These are phyloP conservation scores for Heterohyrax brucei DNA, from an alignment of 2,797 vertebrate genomes.

Conservation along the genomic window DNA sequence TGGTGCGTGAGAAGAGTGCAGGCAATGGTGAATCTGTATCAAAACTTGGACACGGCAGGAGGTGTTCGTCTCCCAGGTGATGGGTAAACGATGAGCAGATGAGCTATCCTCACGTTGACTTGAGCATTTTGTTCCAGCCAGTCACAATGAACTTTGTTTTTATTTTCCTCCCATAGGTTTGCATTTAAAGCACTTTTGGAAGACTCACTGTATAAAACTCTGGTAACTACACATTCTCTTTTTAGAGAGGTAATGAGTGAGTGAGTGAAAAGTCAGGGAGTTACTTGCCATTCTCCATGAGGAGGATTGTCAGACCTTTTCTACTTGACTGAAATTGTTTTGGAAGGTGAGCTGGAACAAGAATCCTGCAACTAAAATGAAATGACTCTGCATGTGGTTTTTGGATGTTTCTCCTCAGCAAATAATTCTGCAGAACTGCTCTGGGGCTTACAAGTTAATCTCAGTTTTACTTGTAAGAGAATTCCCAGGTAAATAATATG, in stretches of 20 bases:
- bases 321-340: constrained; percentile 78
- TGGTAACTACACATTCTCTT: constrained; percentile 84
- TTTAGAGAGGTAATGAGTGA: constrained; percentile 82
- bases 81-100: constrained; percentile 90
- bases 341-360: constrained; percentile 73
- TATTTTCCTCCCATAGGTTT: constrained; percentile 89
- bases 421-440: constrained; percentile 69
- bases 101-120: constrained; percentile 89
- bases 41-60: constrained; percentile 88
- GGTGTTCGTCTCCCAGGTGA: constrained; percentile 90
- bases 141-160: constrained; percentile 92
- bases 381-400: neutral
- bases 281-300: constrained; percentile 70
- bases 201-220: constrained; percentile 88
- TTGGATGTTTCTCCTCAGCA: neutral
- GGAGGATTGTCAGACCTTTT: constrained; percentile 60
- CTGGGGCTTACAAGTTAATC: constrained; percentile 37
- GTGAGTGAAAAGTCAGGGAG: constrained; percentile 79
- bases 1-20: constrained; percentile 67
- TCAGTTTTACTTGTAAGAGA: constrained; percentile 77
- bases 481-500: constrained; percentile 68
- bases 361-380: constrained; percentile 61
- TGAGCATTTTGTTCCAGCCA: constrained; percentile 91
- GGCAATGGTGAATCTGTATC: constrained; percentile 85
- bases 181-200: constrained; percentile 88